Conservation (phyloP, 2,113 vertebrate species). For the Pangasianodon gigas region DNA sequence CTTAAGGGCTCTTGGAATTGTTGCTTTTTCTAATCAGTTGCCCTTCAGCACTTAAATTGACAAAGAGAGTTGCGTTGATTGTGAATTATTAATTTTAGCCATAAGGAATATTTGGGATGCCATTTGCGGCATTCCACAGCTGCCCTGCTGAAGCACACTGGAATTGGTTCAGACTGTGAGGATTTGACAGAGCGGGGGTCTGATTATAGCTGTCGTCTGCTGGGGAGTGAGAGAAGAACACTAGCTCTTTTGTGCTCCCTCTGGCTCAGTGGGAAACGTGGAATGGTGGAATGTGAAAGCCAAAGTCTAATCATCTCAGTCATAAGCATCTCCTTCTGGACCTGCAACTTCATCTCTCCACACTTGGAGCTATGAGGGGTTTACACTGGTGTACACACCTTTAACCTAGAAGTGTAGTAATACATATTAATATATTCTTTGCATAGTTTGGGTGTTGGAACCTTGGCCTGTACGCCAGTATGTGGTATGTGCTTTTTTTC, state of each 20-base stretch:
- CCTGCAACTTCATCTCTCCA: conserved; percentile 18
- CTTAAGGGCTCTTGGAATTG: not conserved
- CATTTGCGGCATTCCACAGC: conserved; percentile 46
- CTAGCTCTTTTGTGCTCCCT: conserved; percentile 44
- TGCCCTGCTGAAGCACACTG: conserved; percentile 22
- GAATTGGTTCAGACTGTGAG: conserved; percentile 35
- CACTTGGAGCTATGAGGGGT: conserved; percentile 4
- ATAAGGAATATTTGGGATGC: conserved; percentile 30
- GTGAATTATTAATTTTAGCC: not conserved
- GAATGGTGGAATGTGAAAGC: conserved; percentile 48
- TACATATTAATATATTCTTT: not conserved
- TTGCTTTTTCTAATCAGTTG: conserved; percentile 4
- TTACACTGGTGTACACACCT: not conserved
- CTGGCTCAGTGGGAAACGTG: conserved; percentile 37
- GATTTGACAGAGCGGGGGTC: conserved; percentile 33
- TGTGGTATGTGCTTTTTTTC: not conserved
- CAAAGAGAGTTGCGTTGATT: not conserved
- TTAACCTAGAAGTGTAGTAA: conserved; percentile 1
- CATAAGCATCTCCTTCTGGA: conserved; percentile 25
- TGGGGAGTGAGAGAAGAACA: conserved; percentile 28
- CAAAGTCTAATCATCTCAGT: conserved; percentile 35
- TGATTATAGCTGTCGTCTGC: conserved; percentile 39
- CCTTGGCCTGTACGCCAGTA: not conserved
- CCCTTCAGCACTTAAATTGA: not conserved
- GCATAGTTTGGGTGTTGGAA: not conserved